Evolutionary conservation across 2,797 vertebrate species (phyloP).

Genomic region (Hemibagrus guttatus): DNA sequence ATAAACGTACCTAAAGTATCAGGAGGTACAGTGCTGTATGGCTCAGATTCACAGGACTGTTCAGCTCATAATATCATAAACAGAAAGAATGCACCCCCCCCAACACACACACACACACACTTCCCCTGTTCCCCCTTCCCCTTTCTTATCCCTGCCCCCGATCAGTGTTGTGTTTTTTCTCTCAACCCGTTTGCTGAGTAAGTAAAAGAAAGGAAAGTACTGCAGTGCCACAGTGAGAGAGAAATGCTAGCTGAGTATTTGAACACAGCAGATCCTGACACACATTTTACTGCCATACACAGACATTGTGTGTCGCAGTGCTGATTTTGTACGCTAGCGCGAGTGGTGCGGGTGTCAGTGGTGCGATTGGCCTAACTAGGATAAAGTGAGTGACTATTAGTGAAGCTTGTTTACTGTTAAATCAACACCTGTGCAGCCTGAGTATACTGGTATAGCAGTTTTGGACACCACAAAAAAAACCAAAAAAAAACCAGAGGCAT

Average conservation of each 20-base stretch:
- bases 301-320: conserved; percentile 1
- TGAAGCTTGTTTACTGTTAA: conserved; percentile 55
- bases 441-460: conserved; percentile 61
- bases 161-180: neutral
- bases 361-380: conserved; percentile 60
- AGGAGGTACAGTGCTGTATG: conserved; percentile 47
- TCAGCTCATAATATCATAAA: conserved; percentile 24
- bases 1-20: conserved; percentile 30
- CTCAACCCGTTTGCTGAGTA: conserved; percentile 19
- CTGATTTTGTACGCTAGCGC: neutral
- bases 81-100: neutral
- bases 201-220: conserved; percentile 9
- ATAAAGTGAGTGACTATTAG: conserved; percentile 61
- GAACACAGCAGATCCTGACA: conserved; percentile 8
- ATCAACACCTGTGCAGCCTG: conserved; percentile 58
- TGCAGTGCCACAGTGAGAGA: conserved; percentile 21
- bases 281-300: neutral
- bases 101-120: too few species aligned
- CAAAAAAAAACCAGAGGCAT: neutral
- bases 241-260: conserved; percentile 7
- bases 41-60: conserved; percentile 57
- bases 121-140: neutral
- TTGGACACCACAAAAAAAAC: conserved; percentile 39
- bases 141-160: neutral
- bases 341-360: conserved; percentile 61